phyloP scores from a whole-genome alignment of 2,113 vertebrate species.

The Chelonoidis abingdonii region DNA sequence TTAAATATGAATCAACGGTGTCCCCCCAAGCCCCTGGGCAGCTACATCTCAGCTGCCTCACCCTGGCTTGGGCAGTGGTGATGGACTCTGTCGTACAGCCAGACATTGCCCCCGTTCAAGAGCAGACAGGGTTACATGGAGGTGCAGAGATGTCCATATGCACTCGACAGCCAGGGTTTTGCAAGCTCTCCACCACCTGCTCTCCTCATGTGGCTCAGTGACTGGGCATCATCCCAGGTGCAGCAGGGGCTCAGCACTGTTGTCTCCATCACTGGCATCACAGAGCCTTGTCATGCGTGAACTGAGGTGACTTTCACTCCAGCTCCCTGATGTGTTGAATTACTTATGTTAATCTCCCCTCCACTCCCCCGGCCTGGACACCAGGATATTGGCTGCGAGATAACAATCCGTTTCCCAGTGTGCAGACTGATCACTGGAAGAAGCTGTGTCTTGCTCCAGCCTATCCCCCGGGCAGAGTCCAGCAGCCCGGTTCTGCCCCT shows the following conservation, averaged over 20 bases:
- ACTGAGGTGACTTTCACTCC: neutral
- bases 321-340: neutral
- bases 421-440: no score
- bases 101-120: no score
- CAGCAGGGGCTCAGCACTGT: neutral
- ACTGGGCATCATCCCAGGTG: neutral
- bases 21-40: no score
- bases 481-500: neutral
- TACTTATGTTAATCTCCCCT: neutral
- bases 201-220: neutral
- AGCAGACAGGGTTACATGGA: neutral
- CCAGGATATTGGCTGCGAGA: neutral
- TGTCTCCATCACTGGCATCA: neutral
- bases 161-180: neutral
- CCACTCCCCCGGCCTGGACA: no score
- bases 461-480: neutral
- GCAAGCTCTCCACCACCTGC: neutral
- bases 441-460: neutral
- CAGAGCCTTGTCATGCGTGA: neutral
- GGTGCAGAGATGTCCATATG: no score
- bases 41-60: no score
- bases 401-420: neutral
- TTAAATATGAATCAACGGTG: neutral
- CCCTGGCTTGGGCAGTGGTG: neutral
- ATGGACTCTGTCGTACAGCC: neutral